Evolutionary conservation across 2,797 vertebrate species (phyloP), one percentile per base, ranked within the genome.

Genomic region (Sebastes ruberrimus): DNA sequence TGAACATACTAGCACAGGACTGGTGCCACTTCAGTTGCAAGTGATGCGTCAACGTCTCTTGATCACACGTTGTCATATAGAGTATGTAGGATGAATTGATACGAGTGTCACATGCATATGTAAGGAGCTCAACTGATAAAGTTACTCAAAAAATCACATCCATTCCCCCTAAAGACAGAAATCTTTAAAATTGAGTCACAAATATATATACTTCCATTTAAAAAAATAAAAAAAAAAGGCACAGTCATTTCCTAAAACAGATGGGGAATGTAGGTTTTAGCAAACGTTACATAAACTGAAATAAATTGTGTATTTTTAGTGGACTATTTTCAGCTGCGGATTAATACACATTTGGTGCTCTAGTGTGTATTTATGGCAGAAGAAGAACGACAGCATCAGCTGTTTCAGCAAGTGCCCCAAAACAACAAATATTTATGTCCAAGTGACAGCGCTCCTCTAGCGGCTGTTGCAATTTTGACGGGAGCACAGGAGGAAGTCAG

Each of bases 1-100:
- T 33, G 42, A 70, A 83, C 72, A 78, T 75, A 72, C 73, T 52
- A 71, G 56, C 27, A 76, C 23, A 49, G 56, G 32, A 42, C 33
- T 35, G 59, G 30, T 18, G 62, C 16, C 68, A 71, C 63, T 74
- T 78, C 35, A 74, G 18, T 22, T 77, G 30, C 4, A 42, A 64
- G 60, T 62, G 25, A 81, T 53, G 22, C 3, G 55, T 65, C 32
- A 67, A n/a, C 8, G 56, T 81, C 23, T 79, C 35, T 57, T 65
- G 13, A 63, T 16, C 6, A 14, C 23, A 23, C 3, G 42, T 22
- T 46, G 38, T 28, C 25, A 49, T 66, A 28, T 20, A 49, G 38
- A 42, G 38, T 42, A 42, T 63, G 30, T 33, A 65, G 22, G 35
- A 35, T 49, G 35, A 46, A 27, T 33, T 60, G 14, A 30, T 10